Percentiles rank a stretch among this genome's conserved stretches.
Evolutionary conservation across 2,113 vertebrate species (phyloP).

Genomic region (Thalassarche chlororhynchos): DNA sequence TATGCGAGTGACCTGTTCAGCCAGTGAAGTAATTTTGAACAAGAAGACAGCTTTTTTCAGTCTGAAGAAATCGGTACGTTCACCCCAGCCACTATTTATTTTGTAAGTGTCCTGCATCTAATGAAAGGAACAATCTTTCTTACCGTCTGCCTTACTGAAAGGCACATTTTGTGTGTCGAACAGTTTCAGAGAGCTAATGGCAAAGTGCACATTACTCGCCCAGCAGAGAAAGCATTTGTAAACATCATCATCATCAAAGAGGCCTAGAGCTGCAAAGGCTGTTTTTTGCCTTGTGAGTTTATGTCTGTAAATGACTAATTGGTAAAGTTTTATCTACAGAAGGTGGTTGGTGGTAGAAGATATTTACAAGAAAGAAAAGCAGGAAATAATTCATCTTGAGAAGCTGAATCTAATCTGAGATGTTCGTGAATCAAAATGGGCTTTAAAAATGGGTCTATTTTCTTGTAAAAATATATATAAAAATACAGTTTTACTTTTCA

Average conservation of each 20-base stretch:
- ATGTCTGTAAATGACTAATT: conserved; percentile 76
- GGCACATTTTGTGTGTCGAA: conserved; percentile 34
- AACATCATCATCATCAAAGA: conserved; percentile 73
- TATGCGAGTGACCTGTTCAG: neutral
- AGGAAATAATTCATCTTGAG: conserved; percentile 75
- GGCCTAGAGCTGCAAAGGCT: conserved; percentile 52
- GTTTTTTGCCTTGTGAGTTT: conserved; percentile 69
- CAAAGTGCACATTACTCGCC: conserved; percentile 67
- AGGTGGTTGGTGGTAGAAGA: conserved; percentile 68
- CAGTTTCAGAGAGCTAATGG: conserved; percentile 63
- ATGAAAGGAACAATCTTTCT: conserved; percentile 69
- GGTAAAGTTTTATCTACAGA: conserved; percentile 73
- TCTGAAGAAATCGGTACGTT: neutral
- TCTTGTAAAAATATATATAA: neutral
- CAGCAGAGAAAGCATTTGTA: conserved; percentile 70
- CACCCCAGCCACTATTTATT: conserved; percentile 62
- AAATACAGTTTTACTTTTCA: neutral
- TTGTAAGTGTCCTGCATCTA: conserved; percentile 51
- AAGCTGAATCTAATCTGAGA: conserved; percentile 34
- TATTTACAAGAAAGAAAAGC: conserved; percentile 74
- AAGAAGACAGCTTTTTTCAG: conserved; percentile 23
- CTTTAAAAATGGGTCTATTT: neutral
- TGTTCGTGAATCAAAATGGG: neutral
- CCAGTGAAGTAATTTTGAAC: neutral
- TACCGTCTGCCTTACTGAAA: conserved; percentile 59